These are phyloP conservation scores for Leptodactylus fallax DNA, from an alignment of 2,797 vertebrate genomes.

Conservation along the genomic window DNA sequence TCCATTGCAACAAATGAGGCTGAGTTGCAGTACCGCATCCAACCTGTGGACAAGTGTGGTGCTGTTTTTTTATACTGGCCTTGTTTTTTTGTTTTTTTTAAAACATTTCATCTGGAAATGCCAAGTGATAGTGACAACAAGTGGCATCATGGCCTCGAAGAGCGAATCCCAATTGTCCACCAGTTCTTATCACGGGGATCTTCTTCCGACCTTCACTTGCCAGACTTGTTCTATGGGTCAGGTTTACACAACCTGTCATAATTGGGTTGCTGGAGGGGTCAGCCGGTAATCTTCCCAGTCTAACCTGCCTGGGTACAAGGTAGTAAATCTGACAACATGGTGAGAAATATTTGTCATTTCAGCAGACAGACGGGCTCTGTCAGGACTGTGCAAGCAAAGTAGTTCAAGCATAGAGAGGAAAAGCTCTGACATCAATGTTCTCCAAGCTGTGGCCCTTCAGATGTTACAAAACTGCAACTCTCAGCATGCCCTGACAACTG, in stretches of 20 bases:
- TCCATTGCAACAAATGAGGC: too few species aligned
- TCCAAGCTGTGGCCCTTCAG: too few species aligned
- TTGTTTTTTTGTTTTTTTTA: too few species aligned
- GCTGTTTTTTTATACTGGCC: too few species aligned
- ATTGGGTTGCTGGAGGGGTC: neutral
- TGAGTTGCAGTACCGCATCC: too few species aligned
- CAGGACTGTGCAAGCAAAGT: neutral
- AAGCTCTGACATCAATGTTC: neutral
- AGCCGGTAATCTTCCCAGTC: neutral
- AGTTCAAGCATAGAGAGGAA: neutral
- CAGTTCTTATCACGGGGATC: neutral
- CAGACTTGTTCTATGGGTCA: slow-evolving; percentile 14
- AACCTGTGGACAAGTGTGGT: too few species aligned
- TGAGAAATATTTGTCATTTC: neutral
- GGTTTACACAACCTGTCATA: neutral
- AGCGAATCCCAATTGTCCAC: too few species aligned
- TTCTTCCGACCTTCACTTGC: neutral
- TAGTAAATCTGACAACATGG: neutral
- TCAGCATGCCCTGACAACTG: neutral
- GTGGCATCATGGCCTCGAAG: too few species aligned
- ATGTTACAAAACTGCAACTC: too few species aligned
- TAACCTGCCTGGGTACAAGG: slow-evolving; percentile 17
- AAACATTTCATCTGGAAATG: too few species aligned
- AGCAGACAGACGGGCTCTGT: neutral
- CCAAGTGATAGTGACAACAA: too few species aligned